These are phyloP conservation scores for Hiodon tergisus DNA, from an alignment of 2,113 vertebrate genomes.

Conservation along the genomic window DNA sequence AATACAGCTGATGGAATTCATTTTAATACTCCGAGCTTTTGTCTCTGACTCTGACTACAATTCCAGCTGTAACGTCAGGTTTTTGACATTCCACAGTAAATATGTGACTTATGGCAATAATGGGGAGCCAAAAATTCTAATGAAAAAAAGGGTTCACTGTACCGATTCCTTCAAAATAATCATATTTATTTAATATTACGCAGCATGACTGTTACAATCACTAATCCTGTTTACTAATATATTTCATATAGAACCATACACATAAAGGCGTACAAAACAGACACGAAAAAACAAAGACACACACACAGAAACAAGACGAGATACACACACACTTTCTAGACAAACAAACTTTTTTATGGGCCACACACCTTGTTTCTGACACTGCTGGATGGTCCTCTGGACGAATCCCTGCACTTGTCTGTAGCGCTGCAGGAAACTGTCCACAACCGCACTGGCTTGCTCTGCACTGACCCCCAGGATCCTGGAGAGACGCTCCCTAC, in stretches of 20 bases:
- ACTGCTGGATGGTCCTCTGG: slow-evolving; percentile 69
- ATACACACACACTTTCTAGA: not conserved
- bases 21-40: too few species aligned
- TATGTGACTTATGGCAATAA: too few species aligned
- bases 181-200: too few species aligned
- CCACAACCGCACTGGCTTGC: slow-evolving; percentile 76
- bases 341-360: not conserved
- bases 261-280: not conserved
- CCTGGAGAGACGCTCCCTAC: slow-evolving; percentile 74
- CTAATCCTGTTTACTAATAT: not conserved
- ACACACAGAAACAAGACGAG: not conserved
- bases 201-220: too few species aligned
- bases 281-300: not conserved
- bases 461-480: slow-evolving; percentile 69
- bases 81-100: too few species aligned
- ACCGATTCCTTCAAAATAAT: too few species aligned
- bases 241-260: not conserved
- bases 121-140: too few species aligned
- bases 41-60: too few species aligned
- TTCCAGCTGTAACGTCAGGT: too few species aligned
- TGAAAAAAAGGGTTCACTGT: too few species aligned
- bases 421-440: slow-evolving; percentile 80
- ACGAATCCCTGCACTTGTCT: slow-evolving; percentile 76
- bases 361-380: slow-evolving; percentile 67
- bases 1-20: too few species aligned